Evolutionary conservation across 2,888 invertebrate species (phyloP).

Genomic region (Orchesella flavescens): DNA sequence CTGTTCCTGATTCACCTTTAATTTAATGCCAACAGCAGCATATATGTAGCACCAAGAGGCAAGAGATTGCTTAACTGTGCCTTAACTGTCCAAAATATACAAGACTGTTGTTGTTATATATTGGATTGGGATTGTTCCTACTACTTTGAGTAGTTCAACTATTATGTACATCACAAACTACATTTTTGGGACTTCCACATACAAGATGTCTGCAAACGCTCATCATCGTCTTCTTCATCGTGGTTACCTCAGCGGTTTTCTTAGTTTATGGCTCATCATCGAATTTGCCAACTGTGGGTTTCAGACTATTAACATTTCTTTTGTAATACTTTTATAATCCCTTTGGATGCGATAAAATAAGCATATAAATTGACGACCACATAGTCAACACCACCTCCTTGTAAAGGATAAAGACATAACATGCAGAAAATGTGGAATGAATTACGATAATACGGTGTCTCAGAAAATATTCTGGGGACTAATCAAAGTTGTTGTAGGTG

Average conservation of each 20-base stretch:
- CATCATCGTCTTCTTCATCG: constrained; percentile 27
- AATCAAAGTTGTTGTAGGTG: no score
- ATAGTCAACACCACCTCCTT: not conserved
- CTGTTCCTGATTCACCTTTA: constrained; percentile 20
- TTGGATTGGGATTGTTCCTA: not conserved
- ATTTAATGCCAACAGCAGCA: not conserved
- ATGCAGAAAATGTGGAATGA: not conserved
- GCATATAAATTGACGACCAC: constrained; percentile 42
- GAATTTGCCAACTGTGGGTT: constrained; percentile 67
- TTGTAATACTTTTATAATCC: constrained; percentile 10
- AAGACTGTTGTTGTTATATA: not conserved
- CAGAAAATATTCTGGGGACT: no score
- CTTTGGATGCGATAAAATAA: constrained; percentile 44
- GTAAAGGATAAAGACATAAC: not conserved
- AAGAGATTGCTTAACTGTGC: not conserved
- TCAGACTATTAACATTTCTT: constrained; percentile 35
- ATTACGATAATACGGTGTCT: no score
- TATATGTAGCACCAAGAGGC: not conserved
- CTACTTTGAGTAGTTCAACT: not conserved
- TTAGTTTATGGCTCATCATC: constrained; percentile 69
- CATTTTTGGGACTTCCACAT: constrained; percentile 1
- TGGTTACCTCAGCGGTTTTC: constrained; percentile 68
- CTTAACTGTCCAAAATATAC: not conserved
- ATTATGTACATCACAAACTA: not conserved
- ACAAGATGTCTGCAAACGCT: constrained; percentile 6